phyloP scores from a whole-genome alignment of 92 coral and sea anemone genomes.

The Anthopleura xanthogrammica region DNA sequence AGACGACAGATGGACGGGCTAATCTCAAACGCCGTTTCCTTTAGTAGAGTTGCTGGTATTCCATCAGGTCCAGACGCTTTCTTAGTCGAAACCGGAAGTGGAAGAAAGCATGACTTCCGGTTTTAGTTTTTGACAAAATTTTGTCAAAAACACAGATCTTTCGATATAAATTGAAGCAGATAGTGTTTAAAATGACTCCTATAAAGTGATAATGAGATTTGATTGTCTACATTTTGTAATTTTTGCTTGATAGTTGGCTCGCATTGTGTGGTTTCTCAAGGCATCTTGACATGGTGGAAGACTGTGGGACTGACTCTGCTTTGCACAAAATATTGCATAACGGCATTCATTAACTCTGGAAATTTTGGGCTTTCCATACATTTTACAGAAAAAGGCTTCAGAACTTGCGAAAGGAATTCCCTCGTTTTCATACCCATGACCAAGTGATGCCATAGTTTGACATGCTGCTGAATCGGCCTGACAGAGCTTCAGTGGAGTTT shows the following conservation, averaged over 20 bases:
- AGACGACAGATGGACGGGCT: too few relatives aligned
- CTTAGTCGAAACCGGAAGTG: neutral
- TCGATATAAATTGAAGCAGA: too few relatives aligned
- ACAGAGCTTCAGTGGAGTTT: slow-evolving; percentile 44
- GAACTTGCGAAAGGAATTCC: slow-evolving; percentile 27
- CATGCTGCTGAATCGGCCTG: slow-evolving; percentile 26
- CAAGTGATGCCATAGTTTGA: slow-evolving; percentile 36
- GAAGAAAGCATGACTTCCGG: too few relatives aligned
- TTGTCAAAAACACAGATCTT: too few relatives aligned
- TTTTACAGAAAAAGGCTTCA: slow-evolving; percentile 37
- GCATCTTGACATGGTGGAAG: slow-evolving; percentile 62
- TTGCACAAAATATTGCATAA: slow-evolving; percentile 37
- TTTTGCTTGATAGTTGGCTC: slow-evolving; percentile 46
- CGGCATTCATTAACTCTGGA: slow-evolving; percentile 36
- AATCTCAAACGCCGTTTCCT: slow-evolving; percentile 2
- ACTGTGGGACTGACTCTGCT: slow-evolving; percentile 37
- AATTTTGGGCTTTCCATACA: slow-evolving; percentile 32
- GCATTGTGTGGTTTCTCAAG: slow-evolving; percentile 34
- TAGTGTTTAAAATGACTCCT: too few relatives aligned
- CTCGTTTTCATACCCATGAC: slow-evolving; percentile 25
- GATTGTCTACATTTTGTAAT: too few relatives aligned
- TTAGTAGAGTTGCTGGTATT: slow-evolving; percentile 9
- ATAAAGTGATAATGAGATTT: too few relatives aligned
- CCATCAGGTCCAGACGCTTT: slow-evolving; percentile 18
- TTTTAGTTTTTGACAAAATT: too few relatives aligned